Conservation (phyloP, 35 echinoderm and acorn worm genomes). For the Anneissia japonica region DNA sequence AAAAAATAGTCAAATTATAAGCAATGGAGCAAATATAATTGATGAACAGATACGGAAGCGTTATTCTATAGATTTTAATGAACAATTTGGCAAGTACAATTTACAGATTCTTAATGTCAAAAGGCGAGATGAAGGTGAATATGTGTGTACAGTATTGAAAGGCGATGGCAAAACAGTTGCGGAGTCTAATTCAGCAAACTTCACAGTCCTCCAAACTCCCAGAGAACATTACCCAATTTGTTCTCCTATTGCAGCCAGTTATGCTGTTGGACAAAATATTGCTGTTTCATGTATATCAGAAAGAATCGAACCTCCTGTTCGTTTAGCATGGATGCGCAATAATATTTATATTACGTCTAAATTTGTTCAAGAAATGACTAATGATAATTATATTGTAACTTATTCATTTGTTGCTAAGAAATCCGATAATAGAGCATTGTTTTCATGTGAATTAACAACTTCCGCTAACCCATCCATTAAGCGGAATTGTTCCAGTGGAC, state of each 20-base stretch:
- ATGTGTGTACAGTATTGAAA: neutral
- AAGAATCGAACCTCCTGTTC: neutral
- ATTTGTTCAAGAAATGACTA: neutral
- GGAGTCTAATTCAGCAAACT: neutral
- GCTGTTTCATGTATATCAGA: neutral
- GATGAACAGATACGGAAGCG: neutral
- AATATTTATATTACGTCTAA: neutral
- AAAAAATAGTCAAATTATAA: neutral
- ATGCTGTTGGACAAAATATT: neutral
- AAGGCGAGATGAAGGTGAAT: neutral
- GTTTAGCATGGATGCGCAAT: neutral
- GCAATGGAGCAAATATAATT: neutral
- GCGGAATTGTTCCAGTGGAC: neutral
- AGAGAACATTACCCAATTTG: neutral
- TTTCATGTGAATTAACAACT: neutral
- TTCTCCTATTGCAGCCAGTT: neutral
- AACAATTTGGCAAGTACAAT: neutral
- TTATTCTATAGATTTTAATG: neutral
- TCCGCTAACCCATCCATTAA: neutral
- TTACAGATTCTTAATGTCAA: neutral
- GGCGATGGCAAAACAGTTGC: neutral
- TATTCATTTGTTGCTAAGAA: neutral
- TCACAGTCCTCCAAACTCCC: neutral
- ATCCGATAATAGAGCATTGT: neutral
- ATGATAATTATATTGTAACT: neutral